Evolutionary conservation across 2,797 vertebrate genomes (phyloP), one percentile per base, ranked within the genome.

Genomic region (Sarcoramphus papa): DNA sequence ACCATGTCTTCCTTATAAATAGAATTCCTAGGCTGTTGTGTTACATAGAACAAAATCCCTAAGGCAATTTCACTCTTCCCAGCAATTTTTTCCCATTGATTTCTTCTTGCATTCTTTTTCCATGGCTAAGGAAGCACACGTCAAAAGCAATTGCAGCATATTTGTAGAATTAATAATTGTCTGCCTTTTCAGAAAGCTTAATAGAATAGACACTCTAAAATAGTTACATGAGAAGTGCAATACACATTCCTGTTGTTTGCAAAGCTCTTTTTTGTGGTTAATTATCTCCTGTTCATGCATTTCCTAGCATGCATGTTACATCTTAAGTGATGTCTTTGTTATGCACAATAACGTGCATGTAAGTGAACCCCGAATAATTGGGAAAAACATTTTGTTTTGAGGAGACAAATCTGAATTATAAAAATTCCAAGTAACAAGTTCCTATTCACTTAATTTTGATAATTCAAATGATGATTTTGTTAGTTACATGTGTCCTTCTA

Each of bases 161-260:
- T 97, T 94, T 87, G 76, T 94, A 68, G 68, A 81, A 91, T 88
- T 95, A 96, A 90, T 93, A 87, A 90, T 92, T 78, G n/a, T 80
- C 75, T 90, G 51, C 85, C 62, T 92, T 94, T 97, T 95, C 81
- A 81, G 82, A 94, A 88, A 88, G 48, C 68, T 83, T 85, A 85
- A 91, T 80, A 94, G 85, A 92, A 77, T 67, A 74, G 64, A 57
- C 30, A 25, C 33, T 73, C 72, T 91, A 31, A 88, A 90, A 68
- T 35, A 84, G 54, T 85, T 85, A 69, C 56, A 50, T 31, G 33
- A 87, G 72, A 72, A 85, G n/a, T 57, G 14, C 53, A 85, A 53
- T 80, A 40, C 19, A 35, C 45, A 68, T 78, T 92, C 27, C 64
- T 72, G 20, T 74, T 79, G 24, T 94, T 80, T 54, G 33, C 33